These are phyloP conservation scores for Cariama cristata DNA, from an alignment of 2,113 vertebrate species.

Conservation along the genomic window DNA sequence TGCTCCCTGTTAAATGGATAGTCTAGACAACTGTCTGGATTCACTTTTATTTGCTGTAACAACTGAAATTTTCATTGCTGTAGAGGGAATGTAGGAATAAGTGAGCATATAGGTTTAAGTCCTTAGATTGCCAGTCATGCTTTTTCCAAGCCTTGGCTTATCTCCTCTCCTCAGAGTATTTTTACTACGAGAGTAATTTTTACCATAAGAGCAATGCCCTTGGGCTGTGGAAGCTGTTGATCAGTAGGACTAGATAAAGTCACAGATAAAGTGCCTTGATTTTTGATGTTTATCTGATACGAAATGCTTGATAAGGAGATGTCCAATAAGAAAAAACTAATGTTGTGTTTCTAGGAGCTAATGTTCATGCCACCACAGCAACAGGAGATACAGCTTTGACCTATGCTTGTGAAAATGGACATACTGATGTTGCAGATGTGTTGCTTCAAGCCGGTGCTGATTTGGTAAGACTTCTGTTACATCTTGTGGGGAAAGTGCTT, in stretches of 20 bases:
- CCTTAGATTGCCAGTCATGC: background rate
- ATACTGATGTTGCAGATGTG: conserved; percentile 97
- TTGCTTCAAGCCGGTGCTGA: conserved; percentile 96
- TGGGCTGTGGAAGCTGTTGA: background rate
- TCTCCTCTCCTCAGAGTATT: background rate
- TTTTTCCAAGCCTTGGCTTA: background rate
- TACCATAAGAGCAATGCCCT: background rate
- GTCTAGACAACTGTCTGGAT: background rate
- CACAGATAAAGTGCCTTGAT: background rate
- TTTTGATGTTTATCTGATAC: background rate
- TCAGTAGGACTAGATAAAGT: background rate
- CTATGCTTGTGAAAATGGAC: conserved; percentile 98
- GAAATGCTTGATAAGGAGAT: background rate
- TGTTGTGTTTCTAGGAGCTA: conserved; percentile 84
- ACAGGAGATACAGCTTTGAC: conserved; percentile 97
- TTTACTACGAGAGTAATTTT: background rate
- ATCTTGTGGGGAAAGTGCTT: background rate
- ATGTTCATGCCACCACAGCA: conserved; percentile 97
- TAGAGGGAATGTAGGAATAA: background rate
- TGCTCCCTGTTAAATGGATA: background rate
- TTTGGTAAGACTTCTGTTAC: conserved; percentile 83
- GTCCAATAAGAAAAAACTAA: background rate
- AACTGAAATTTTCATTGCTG: background rate
- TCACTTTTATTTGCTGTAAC: background rate
- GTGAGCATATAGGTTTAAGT: background rate